phyloP scores from a whole-genome alignment of 1,140 invertebrate genomes.

The Drosophila cardini region DNA sequence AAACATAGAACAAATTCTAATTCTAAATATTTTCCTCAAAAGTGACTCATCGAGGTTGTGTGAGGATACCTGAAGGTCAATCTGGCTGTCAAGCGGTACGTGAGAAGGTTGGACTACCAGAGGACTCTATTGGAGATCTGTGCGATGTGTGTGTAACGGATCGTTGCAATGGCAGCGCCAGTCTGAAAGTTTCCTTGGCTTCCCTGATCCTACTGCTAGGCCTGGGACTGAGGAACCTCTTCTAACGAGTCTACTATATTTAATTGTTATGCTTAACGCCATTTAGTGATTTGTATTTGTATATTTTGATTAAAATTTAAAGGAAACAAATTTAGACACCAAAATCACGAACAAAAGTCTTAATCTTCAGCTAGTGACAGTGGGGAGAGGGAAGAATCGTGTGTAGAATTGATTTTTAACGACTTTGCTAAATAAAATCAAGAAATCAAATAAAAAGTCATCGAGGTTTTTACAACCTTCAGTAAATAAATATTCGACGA shows the following conservation, averaged over 20 bases:
- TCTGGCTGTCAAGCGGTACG: constrained; percentile 59
- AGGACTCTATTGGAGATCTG: constrained; percentile 25
- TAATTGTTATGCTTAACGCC: constrained; percentile 31
- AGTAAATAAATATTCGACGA: not conserved
- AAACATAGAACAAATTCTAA: not conserved
- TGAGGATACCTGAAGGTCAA: constrained; percentile 42
- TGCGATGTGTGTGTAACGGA: constrained; percentile 61
- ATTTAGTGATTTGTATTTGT: constrained; percentile 48
- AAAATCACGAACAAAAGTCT: not conserved
- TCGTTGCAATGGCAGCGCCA: constrained; percentile 67
- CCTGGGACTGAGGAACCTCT: constrained; percentile 48
- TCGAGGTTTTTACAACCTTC: not conserved
- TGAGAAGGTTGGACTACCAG: constrained; percentile 3
- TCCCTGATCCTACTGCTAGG: constrained; percentile 52
- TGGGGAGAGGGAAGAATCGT: no score
- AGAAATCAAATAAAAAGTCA: not conserved
- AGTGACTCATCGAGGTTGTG: constrained; percentile 62
- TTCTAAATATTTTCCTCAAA: not conserved
- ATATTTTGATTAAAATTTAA: constrained; percentile 38
- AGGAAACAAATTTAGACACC: constrained; percentile 18
- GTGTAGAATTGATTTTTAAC: not conserved
- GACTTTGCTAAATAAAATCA: not conserved
- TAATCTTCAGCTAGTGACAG: not conserved
- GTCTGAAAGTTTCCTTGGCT: constrained; percentile 52
- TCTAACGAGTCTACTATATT: not conserved